phyloP scores from a whole-genome alignment of 1,140 invertebrate genomes.

The Lethrus apterus region DNA sequence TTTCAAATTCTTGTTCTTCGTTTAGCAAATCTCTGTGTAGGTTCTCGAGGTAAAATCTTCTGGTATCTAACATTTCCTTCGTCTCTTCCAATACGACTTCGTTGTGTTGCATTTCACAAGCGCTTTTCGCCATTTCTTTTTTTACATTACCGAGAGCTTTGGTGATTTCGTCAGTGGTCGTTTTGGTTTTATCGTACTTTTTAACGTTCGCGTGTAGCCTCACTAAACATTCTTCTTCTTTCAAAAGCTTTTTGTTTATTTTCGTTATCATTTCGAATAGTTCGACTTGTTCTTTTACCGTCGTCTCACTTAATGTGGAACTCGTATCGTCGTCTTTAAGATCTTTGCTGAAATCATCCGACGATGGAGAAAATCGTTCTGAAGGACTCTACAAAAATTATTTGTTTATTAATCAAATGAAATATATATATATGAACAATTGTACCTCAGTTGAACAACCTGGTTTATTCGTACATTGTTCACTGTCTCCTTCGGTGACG shows the following conservation, averaged over 20 bases:
- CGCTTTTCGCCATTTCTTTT: constrained; percentile 49
- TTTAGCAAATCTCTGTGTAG: constrained; percentile 56
- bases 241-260: constrained; percentile 61
- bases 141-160: constrained; percentile 46
- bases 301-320: constrained; percentile 35
- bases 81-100: constrained; percentile 54
- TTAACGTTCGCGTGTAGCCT: constrained; percentile 58
- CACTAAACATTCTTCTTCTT: constrained; percentile 60
- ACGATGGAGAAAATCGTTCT: constrained; percentile 47
- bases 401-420: constrained; percentile 2
- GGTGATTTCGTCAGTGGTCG: constrained; percentile 47
- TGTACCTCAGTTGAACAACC: constrained; percentile 31
- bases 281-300: constrained; percentile 51
- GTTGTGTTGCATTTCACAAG: constrained; percentile 57
- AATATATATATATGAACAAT: not conserved
- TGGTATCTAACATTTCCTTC: constrained; percentile 53
- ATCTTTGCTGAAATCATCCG: constrained; percentile 48
- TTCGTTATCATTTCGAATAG: constrained; percentile 62
- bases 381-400: constrained; percentile 39
- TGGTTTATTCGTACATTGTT: constrained; percentile 35
- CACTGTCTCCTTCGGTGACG: constrained; percentile 41
- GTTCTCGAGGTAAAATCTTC: constrained; percentile 54
- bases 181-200: constrained; percentile 53
- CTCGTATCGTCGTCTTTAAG: constrained; percentile 42
- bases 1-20: constrained; percentile 50